Conservation (phyloP, 1,140 invertebrate genomes). For the Microplitis mediator region DNA sequence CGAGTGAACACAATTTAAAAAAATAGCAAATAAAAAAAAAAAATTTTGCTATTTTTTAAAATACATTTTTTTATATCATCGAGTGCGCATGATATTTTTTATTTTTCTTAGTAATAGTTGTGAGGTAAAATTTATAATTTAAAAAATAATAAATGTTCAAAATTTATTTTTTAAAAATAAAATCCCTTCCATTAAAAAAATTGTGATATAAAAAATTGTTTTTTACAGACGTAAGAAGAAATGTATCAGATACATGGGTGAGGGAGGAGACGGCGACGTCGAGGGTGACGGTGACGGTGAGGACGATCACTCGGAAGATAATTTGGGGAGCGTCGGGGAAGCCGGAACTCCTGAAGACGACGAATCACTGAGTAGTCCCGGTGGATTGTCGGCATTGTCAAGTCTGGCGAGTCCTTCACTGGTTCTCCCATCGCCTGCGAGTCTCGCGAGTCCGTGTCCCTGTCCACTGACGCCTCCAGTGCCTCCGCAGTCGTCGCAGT, state of each 20-base stretch:
- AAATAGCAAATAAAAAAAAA: neutral
- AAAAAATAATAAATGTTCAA: neutral
- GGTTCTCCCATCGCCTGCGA: constrained; percentile 71
- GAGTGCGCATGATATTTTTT: constrained; percentile 23
- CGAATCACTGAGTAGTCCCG: constrained; percentile 78
- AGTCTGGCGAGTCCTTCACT: constrained; percentile 77
- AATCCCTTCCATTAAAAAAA: neutral
- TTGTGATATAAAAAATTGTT: neutral
- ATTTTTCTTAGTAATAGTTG: neutral
- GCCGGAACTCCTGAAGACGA: constrained; percentile 72
- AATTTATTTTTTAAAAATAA: neutral
- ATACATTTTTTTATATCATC: neutral
- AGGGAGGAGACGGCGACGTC: constrained; percentile 72
- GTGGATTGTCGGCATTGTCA: constrained; percentile 76
- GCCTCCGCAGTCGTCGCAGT: constrained; percentile 41
- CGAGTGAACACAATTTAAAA: constrained; percentile 34
- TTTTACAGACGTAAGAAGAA: constrained; percentile 95
- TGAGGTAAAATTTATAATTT: neutral
- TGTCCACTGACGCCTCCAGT: constrained; percentile 61
- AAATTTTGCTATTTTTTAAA: neutral
- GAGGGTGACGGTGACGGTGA: constrained; percentile 68
- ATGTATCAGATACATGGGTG: constrained; percentile 92
- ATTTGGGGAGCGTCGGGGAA: constrained; percentile 77
- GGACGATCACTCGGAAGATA: constrained; percentile 79
- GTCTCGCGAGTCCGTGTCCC: constrained; percentile 69